Base-by-base conservation (phyloP, 2,888 invertebrate genomes). In the Nymphalis c-album region DNA sequence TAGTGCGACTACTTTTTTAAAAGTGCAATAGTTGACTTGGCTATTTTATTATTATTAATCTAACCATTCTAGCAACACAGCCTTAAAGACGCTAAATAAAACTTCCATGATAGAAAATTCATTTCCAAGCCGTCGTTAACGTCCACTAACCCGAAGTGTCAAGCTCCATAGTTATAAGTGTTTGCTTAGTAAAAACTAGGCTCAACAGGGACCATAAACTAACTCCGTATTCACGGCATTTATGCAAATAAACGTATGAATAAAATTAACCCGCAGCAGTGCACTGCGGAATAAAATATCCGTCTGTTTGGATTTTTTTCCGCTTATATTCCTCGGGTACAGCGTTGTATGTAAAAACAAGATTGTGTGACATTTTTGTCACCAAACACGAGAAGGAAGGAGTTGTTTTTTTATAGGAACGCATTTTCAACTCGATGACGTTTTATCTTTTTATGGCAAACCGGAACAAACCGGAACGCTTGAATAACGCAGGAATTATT, bases 181-280 rank as follows among this genome's bases (percentile, higher is more conserved):
- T n/a, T n/a, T 17, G 31, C 55, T 57, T 26, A 57, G 48, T 60
- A 60, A 65, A 65, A 65, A 55, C 55, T 65, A 65, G 65, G 65
- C 55, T 55, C 55, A 53, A 53, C 46, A 47, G 55, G 46, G 20
- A 18, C 20, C 53, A 55, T 60, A 57, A 65, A 65, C 60, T 40
- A 60, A 65, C 57, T 58, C 46, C 58, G 17, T 50, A 64, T 55
- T 65, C 65, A 22, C 20, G 35, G 65, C 45, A 60, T 60, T 61
- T 60, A 65, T 85, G 55, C 85, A 93, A 93, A 76, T 91, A 48
- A 72, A 93, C 59, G 64, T 64, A 60, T 64, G 64, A 64, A 64
- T 64, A 64, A 64, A 59, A 64, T 64, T 64, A 64, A 51, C 45
- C 40, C 45, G n/a, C 59, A 59, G 64, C 64, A 22, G 50, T 64